These are phyloP conservation scores for Okapia johnstoni DNA, from an alignment of 2,113 vertebrate genomes.

Conservation along the genomic window DNA sequence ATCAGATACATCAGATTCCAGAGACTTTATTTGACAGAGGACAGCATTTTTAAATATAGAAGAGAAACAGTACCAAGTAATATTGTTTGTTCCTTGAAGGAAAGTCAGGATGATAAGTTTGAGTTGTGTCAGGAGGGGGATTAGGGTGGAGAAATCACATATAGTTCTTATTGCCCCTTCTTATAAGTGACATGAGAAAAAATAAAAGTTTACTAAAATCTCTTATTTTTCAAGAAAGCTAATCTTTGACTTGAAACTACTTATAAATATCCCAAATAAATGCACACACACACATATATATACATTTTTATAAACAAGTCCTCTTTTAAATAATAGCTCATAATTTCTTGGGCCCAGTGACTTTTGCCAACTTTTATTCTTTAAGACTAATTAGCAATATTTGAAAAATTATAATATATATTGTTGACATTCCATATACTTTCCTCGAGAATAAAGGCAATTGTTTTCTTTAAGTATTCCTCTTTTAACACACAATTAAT, in stretches of 20 bases:
- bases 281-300: neutral
- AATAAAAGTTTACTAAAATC: neutral
- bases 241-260: slow-evolving; percentile 9
- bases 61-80: neutral
- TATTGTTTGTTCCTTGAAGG: neutral
- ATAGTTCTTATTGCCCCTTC: neutral
- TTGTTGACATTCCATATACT: neutral
- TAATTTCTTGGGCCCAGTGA: neutral
- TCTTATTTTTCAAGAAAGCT: slow-evolving; percentile 6
- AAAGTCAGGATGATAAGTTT: neutral
- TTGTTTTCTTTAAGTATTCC: neutral
- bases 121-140: neutral
- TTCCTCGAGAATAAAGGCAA: neutral
- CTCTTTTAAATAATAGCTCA: neutral
- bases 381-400: neutral
- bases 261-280: slow-evolving; percentile 19
- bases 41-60: neutral
- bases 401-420: neutral
- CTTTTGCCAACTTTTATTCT: neutral
- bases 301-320: slow-evolving; percentile 6
- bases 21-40: neutral
- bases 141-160: neutral
- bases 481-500: neutral
- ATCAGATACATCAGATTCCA: neutral
- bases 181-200: neutral